These are phyloP conservation scores for Arctia plantaginis DNA, from an alignment of 2,888 invertebrate genomes.

Conservation along the genomic window DNA sequence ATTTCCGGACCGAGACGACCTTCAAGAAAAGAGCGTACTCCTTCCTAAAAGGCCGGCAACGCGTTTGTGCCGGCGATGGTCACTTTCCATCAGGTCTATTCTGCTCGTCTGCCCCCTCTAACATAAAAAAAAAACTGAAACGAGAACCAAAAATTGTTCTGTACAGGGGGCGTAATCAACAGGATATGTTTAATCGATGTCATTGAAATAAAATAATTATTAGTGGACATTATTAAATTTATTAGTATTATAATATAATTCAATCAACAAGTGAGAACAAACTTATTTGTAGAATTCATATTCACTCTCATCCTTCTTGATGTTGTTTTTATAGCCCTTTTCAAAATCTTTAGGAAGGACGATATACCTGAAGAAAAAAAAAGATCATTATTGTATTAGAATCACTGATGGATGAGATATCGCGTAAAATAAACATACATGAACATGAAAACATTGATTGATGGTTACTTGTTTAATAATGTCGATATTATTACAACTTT, in stretches of 20 bases:
- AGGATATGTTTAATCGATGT: not conserved
- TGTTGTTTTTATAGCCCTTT: constrained; percentile 99
- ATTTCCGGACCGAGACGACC: too few species aligned
- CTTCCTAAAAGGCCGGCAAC: too few species aligned
- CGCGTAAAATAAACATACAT: too few species aligned
- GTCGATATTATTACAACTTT: not conserved
- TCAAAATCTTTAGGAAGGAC: constrained; percentile 99
- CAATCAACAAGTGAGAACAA: constrained; percentile 37
- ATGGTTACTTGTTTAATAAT: too few species aligned
- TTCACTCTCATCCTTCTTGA: constrained; percentile 99
- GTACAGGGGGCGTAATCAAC: not conserved
- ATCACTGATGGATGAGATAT: too few species aligned
- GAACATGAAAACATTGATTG: too few species aligned
- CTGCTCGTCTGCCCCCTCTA: too few species aligned
- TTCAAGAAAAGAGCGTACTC: too few species aligned
- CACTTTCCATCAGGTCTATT: too few species aligned
- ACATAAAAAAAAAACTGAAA: too few species aligned
- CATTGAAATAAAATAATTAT: not conserved
- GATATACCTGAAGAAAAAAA: constrained; percentile 90
- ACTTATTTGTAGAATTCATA: constrained; percentile 99
- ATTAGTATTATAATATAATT: constrained; percentile 48
- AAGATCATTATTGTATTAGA: too few species aligned
- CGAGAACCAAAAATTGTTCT: not conserved
- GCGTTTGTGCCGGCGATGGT: too few species aligned
- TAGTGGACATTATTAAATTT: constrained; percentile 25